Percentiles rank a stretch among this genome's conserved stretches.
phyloP scores from a whole-genome alignment of 1,140 invertebrate species.

The Andrena cerasifolii region DNA sequence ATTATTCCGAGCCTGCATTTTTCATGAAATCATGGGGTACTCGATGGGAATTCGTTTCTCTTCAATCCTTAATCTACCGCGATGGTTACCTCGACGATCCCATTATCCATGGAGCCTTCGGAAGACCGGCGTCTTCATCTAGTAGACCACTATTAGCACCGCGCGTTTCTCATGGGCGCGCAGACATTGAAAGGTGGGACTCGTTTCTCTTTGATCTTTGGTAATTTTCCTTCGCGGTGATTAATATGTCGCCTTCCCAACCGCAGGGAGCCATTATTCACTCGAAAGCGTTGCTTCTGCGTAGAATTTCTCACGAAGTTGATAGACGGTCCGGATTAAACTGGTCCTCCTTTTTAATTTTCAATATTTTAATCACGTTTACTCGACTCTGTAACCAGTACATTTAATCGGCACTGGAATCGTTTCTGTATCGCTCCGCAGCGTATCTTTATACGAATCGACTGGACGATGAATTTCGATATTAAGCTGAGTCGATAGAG shows the following conservation, averaged over 20 bases:
- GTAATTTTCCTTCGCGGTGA: not conserved
- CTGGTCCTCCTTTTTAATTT: too few relatives aligned
- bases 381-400: too few relatives aligned
- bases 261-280: not conserved
- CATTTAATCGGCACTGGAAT: too few relatives aligned
- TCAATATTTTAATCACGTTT: too few relatives aligned
- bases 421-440: too few relatives aligned
- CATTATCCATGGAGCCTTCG: not conserved
- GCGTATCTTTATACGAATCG: too few relatives aligned
- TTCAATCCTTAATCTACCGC: not conserved
- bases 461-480: not conserved
- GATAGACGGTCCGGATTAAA: too few relatives aligned
- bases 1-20: conserved; percentile 23
- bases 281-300: not conserved
- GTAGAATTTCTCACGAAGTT: too few relatives aligned
- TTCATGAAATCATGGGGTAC: not conserved
- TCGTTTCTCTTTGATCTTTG: not conserved
- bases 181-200: too few relatives aligned
- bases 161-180: not conserved
- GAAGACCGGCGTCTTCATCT: too few relatives aligned
- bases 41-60: not conserved
- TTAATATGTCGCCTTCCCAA: not conserved
- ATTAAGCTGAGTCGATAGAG: not conserved
- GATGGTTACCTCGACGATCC: not conserved
- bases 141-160: not conserved